A percentile compares a stretch with the other conserved stretches of the same genome.
These are phyloP conservation scores for Epizoanthus illoricatus DNA, from an alignment of 92 coral and sea anemone genomes.

Conservation along the genomic window DNA sequence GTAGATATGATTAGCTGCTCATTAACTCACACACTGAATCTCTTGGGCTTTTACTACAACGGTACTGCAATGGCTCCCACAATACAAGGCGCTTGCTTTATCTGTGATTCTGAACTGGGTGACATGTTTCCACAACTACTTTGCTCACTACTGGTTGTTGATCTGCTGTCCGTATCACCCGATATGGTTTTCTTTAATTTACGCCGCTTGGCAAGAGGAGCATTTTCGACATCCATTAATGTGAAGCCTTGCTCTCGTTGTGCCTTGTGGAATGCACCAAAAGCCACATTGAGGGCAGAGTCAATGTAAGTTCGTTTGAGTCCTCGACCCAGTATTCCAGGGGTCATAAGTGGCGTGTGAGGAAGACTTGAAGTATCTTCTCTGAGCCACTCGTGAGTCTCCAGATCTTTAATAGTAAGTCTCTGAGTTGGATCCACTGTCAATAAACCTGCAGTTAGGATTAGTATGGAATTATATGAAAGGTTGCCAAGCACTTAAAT, in stretches of 20 bases:
- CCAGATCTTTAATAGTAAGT: conserved; percentile 82
- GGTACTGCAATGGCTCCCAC: conserved; percentile 14
- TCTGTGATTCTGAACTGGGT: conserved; percentile 50
- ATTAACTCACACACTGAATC: not conserved
- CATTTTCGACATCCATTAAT: conserved; percentile 91
- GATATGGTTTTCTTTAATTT: conserved; percentile 94
- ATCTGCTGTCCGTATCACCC: conserved; percentile 86
- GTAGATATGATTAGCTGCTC: conserved; percentile 2
- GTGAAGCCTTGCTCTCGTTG: conserved; percentile 89
- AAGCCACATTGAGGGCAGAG: conserved; percentile 96
- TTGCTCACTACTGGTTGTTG: conserved; percentile 75
- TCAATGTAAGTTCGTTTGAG: conserved; percentile 95
- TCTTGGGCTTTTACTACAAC: not conserved
- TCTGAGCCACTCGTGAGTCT: conserved; percentile 87
- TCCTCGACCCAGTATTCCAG: conserved; percentile 88
- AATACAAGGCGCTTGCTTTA: conserved; percentile 25
- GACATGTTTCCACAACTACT: conserved; percentile 85
- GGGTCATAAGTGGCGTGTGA: conserved; percentile 98
- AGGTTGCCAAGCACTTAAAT: not conserved
- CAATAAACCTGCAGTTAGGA: conserved; percentile 68
- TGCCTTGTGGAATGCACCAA: conserved; percentile 93
- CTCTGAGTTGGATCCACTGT: conserved; percentile 93
- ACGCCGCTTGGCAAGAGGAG: conserved; percentile 97
- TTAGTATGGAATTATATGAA: not conserved
- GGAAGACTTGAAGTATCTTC: conserved; percentile 80